phyloP scores from a whole-genome alignment of 1,140 invertebrate species.

The Heliothis subflexa region DNA sequence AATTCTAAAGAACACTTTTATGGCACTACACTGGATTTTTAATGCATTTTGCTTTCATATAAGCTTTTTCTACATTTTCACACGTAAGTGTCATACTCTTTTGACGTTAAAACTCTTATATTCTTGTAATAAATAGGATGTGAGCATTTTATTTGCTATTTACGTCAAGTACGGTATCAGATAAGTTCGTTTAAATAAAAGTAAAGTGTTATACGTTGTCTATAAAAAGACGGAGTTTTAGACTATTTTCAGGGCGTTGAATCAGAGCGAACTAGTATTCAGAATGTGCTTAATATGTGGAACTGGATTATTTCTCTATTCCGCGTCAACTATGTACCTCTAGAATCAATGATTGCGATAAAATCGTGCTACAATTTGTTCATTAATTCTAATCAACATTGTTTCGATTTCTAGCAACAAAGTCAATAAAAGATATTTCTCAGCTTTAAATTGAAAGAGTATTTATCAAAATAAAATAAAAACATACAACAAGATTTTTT shows the following conservation, averaged over 20 bases:
- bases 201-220: constrained; percentile 28
- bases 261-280: constrained; percentile 16
- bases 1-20: constrained; percentile 60
- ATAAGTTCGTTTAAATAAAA: constrained; percentile 27
- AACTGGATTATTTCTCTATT: constrained; percentile 29
- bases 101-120: constrained; percentile 60
- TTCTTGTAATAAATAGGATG: constrained; percentile 33
- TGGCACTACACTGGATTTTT: constrained; percentile 60
- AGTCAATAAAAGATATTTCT: neutral
- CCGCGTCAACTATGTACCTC: constrained; percentile 7
- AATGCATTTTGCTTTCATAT: constrained; percentile 65
- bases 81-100: constrained; percentile 65
- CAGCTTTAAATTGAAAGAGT: neutral
- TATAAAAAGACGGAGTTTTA: constrained; percentile 21
- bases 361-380: neutral
- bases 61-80: constrained; percentile 62
- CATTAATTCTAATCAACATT: neutral
- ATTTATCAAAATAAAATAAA: neutral
- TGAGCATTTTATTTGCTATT: constrained; percentile 27
- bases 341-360: too few relatives aligned
- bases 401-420: neutral
- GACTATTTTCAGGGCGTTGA: constrained; percentile 36
- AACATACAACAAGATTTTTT: neutral
- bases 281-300: constrained; percentile 23
- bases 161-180: constrained; percentile 7